Conservation (phyloP, 2,113 vertebrate species). For the Paradisaea rubra region DNA sequence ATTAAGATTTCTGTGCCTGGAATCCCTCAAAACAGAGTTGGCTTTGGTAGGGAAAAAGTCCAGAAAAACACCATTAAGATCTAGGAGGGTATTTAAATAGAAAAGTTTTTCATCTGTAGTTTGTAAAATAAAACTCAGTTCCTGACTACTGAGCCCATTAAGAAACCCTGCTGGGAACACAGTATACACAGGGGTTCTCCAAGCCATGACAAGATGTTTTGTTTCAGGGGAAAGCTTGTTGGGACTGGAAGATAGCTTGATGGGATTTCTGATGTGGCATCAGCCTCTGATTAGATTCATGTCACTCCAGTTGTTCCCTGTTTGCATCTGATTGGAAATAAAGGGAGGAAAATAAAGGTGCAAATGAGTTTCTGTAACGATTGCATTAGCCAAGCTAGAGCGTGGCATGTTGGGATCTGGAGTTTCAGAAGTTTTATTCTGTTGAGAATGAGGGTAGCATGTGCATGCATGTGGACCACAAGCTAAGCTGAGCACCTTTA, state of each 20-base stretch:
- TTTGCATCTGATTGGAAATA: not conserved
- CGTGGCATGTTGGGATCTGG: not conserved
- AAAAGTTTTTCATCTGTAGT: not conserved
- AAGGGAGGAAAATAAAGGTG: constrained; percentile 21
- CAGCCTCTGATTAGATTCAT: constrained; percentile 28
- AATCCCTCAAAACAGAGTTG: not conserved
- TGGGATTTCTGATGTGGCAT: constrained; percentile 3
- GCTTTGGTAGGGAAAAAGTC: not conserved
- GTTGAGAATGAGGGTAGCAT: not conserved
- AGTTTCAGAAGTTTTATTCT: not conserved
- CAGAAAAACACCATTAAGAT: not conserved
- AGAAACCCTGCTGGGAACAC: not conserved
- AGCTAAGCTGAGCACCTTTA: not conserved
- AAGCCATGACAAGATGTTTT: not conserved
- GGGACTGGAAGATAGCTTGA: constrained; percentile 6
- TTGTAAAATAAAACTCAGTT: not conserved
- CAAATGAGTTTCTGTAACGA: not conserved
- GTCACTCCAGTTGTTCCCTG: not conserved
- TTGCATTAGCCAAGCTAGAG: not conserved
- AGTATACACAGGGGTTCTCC: not conserved
- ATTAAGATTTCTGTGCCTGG: not conserved
- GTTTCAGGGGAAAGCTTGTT: constrained; percentile 14
- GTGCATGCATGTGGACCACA: not conserved
- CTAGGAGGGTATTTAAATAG: not conserved
- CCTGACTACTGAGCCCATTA: not conserved